phyloP scores from a whole-genome alignment of 2,113 vertebrate species.

The Amia ocellicauda region DNA sequence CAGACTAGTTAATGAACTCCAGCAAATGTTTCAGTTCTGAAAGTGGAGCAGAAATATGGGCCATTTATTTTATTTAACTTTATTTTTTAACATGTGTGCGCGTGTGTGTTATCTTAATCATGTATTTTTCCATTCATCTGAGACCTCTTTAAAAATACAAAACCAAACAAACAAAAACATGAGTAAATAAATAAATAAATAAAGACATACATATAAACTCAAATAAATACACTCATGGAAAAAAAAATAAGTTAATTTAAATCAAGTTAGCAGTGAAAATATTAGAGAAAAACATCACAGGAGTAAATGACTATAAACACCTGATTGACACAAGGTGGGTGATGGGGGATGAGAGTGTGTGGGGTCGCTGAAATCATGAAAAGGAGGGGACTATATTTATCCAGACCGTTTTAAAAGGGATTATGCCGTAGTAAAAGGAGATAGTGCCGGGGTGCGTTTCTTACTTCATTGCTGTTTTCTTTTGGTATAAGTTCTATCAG shows the following conservation, averaged over 20 bases:
- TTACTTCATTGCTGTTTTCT: conserved; percentile 70
- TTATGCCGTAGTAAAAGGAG: conserved; percentile 49
- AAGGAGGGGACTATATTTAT: conserved; percentile 27
- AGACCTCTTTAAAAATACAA: too few relatives aligned
- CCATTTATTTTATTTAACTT: conserved; percentile 53
- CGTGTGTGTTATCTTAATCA: too few relatives aligned
- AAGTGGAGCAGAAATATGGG: conserved; percentile 70
- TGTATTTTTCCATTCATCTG: too few relatives aligned
- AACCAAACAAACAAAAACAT: too few relatives aligned
- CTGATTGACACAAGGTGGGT: conserved; percentile 59
- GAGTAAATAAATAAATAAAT: too few relatives aligned
- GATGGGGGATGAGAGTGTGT: conserved; percentile 23
- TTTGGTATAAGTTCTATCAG: conserved; percentile 67
- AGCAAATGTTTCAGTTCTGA: conserved; percentile 46
- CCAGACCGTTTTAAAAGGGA: conserved; percentile 50
- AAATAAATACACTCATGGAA: too few relatives aligned
- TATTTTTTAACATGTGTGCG: too few relatives aligned
- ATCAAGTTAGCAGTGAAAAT: conserved; percentile 63
- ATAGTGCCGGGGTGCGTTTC: conserved; percentile 53
- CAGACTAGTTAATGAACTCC: conserved; percentile 73
- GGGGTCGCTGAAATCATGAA: conserved; percentile 21
- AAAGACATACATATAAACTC: conserved; percentile 48
- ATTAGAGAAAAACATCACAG: conserved; percentile 62
- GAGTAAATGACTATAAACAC: conserved; percentile 68
- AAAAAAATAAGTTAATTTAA: conserved; percentile 35